Conservation (phyloP, 2,797 vertebrate genomes). For the Sebastes wilsoni region DNA sequence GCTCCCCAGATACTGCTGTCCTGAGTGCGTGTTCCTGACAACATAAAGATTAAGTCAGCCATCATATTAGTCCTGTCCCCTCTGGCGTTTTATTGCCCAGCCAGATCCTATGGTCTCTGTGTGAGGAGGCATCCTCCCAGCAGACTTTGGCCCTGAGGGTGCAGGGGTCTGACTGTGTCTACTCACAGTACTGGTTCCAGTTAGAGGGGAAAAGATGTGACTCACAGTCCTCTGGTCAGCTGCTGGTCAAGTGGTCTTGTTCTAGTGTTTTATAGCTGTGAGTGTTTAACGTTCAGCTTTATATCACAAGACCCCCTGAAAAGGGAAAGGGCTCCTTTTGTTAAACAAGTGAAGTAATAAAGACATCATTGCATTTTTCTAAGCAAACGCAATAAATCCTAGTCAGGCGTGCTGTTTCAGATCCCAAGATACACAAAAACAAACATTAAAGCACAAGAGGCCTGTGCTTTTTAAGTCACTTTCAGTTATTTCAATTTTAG, state of each 20-base stretch:
- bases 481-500: conserved; percentile 16
- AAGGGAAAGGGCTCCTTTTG: conserved; percentile 1
- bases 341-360: conserved; percentile 18
- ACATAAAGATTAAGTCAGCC: conserved; percentile 12
- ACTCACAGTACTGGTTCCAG: conserved; percentile 16
- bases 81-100: conserved; percentile 29
- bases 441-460: conserved; percentile 26
- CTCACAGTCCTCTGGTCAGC: conserved; percentile 41
- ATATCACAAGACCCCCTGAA: conserved; percentile 34
- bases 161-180: conserved; percentile 4
- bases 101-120: conserved; percentile 28
- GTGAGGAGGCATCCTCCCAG: conserved; percentile 10
- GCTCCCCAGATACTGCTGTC: conserved; percentile 21
- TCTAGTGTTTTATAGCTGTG: conserved; percentile 18
- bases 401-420: conserved; percentile 7
- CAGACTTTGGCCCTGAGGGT: conserved; percentile 17
- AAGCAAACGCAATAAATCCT: conserved; percentile 27
- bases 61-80: conserved; percentile 26
- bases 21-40: conserved; percentile 30
- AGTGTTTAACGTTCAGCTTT: conserved; percentile 6
- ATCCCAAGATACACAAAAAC: conserved; percentile 18
- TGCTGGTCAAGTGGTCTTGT: conserved; percentile 33
- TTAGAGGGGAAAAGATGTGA: conserved; percentile 23
- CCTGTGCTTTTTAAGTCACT: conserved; percentile 7
- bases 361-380: conserved; percentile 24